Percentiles rank a stretch among this genome's conserved stretches.
These are phyloP conservation scores for Stichopus horrens DNA, from an alignment of 53 echinoderm and acorn worm species.

Conservation along the genomic window DNA sequence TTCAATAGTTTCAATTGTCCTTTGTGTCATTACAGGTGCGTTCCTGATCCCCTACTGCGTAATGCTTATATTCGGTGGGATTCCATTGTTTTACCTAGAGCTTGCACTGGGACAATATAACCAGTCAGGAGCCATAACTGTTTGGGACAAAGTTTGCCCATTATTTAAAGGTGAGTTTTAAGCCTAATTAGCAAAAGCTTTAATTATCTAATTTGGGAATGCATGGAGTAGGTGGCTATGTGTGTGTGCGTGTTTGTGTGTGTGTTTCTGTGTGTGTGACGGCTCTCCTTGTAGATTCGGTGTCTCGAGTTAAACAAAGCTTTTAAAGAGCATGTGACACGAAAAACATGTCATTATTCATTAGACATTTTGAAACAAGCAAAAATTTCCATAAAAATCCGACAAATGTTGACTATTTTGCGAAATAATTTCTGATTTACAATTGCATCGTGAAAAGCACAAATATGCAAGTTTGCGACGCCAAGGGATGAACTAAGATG, in stretches of 20 bases:
- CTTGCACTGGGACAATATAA: slow-evolving; percentile 88
- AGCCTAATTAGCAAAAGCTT: background rate
- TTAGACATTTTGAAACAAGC: too few relatives aligned
- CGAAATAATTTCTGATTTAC: too few relatives aligned
- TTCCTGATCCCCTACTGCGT: slow-evolving; percentile 92
- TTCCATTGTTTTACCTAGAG: slow-evolving; percentile 93
- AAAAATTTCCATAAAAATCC: too few relatives aligned
- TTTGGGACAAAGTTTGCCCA: slow-evolving; percentile 96
- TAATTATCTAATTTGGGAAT: background rate
- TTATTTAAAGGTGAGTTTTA: slow-evolving; percentile 87
- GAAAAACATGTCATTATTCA: too few relatives aligned
- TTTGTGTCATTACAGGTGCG: slow-evolving; percentile 67
- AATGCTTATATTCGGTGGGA: slow-evolving; percentile 87
- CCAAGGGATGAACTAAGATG: too few relatives aligned
- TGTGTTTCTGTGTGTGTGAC: too few relatives aligned
- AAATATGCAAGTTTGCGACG: too few relatives aligned
- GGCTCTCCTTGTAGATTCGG: too few relatives aligned
- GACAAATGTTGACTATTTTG: too few relatives aligned
- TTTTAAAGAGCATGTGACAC: too few relatives aligned
- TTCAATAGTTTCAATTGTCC: background rate
- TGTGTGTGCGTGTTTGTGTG: background rate
- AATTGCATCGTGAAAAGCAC: too few relatives aligned
- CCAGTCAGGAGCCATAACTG: slow-evolving; percentile 88
- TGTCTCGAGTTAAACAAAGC: too few relatives aligned
- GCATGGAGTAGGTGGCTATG: background rate